These are phyloP conservation scores for Lasioglossum lativentre DNA, from an alignment of 2,888 invertebrate genomes.

Conservation along the genomic window DNA sequence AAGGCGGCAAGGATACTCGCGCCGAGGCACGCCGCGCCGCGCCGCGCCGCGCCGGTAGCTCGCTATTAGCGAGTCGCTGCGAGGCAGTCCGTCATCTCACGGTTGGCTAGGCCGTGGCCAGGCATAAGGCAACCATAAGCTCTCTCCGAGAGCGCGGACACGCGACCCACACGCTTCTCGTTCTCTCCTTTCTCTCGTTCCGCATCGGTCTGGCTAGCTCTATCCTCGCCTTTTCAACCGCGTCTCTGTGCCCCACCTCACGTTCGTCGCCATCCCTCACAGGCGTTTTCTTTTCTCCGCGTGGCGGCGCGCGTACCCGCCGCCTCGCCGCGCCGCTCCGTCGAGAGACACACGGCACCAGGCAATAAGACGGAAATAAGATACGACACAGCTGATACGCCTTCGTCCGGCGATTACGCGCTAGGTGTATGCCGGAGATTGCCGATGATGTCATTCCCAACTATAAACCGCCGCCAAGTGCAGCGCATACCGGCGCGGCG, in stretches of 20 bases:
- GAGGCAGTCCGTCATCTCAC: slow-evolving; percentile 78
- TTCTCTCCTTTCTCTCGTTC: slow-evolving; percentile 28
- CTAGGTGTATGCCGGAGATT: slow-evolving; percentile 78
- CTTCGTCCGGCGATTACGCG: slow-evolving; percentile 80
- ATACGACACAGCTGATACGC: slow-evolving; percentile 83
- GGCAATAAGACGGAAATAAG: slow-evolving; percentile 81
- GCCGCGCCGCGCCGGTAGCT: slow-evolving; percentile 67
- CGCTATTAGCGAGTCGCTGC: slow-evolving; percentile 74
- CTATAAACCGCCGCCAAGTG: slow-evolving; percentile 76
- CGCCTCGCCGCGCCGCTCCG: background rate
- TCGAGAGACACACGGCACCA: slow-evolving; percentile 39
- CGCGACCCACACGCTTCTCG: slow-evolving; percentile 79
- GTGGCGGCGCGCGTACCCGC: slow-evolving; percentile 17
- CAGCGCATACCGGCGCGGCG: slow-evolving; percentile 56
- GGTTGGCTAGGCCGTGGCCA: slow-evolving; percentile 77
- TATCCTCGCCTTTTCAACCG: slow-evolving; percentile 11
- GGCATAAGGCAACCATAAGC: slow-evolving; percentile 55
- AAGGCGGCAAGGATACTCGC: slow-evolving; percentile 40
- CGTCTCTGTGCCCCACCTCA: background rate
- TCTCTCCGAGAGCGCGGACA: slow-evolving; percentile 71
- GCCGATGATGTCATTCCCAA: slow-evolving; percentile 83
- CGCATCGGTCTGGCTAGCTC: background rate
- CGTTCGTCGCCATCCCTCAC: slow-evolving; percentile 33
- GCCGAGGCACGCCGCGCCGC: slow-evolving; percentile 34
- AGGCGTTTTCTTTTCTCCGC: slow-evolving; percentile 36